Evolutionary conservation across 1,140 invertebrate genomes (phyloP).

Genomic region (Nylanderia fulva): DNA sequence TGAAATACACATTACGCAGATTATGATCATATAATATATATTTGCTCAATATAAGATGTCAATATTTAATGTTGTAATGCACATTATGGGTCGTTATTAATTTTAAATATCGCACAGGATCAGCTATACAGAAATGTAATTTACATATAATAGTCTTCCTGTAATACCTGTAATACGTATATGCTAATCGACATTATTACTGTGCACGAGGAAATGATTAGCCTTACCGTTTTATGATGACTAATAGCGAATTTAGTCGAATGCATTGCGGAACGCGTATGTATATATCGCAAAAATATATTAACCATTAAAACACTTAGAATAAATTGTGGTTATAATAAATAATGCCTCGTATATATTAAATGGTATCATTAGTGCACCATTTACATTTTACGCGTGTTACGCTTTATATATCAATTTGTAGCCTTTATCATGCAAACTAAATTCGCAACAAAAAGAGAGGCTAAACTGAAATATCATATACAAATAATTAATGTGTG

Average conservation of each 20-base stretch:
- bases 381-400: neutral
- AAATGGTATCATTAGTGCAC: neutral
- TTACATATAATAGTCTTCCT: neutral
- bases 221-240: neutral
- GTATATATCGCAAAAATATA: neutral
- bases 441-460: neutral
- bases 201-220: neutral
- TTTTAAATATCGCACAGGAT: slow-evolving; percentile 7
- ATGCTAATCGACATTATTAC: neutral
- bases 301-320: neutral
- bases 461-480: slow-evolving; percentile 3
- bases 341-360: neutral
- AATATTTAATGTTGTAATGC: neutral
- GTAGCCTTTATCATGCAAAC: neutral
- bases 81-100: neutral
- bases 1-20: too few relatives aligned
- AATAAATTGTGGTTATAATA: neutral
- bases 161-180: neutral
- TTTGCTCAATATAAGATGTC: neutral
- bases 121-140: neutral
- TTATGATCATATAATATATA: neutral
- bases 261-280: neutral
- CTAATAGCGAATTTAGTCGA: neutral
- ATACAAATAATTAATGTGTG: slow-evolving; percentile 19
- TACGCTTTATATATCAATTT: slow-evolving; percentile 21